phyloP scores from a whole-genome alignment of 2,888 invertebrate genomes.

The Catocala nupta region DNA sequence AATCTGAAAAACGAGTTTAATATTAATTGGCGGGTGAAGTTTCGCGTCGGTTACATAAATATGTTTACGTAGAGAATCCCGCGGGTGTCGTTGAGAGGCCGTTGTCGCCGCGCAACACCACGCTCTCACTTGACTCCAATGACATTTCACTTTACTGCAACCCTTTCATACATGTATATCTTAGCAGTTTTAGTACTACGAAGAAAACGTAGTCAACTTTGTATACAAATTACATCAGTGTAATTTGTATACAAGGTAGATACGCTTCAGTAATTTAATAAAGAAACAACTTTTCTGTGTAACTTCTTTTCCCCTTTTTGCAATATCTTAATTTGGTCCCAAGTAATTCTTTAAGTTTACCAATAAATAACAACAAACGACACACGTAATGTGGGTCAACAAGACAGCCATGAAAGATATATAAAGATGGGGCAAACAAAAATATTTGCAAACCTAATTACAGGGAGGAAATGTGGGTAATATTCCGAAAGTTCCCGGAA shows the following conservation, averaged over 20 bases:
- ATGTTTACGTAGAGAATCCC: conserved; percentile 28
- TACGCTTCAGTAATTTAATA: conserved; percentile 3
- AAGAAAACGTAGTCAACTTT: conserved; percentile 1
- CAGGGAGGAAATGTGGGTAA: conserved; percentile 67
- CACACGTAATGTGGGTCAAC: conserved; percentile 59
- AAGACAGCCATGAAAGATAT: conserved; percentile 74
- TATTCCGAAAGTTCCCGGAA: conserved; percentile 69
- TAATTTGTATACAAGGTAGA: too few species aligned
- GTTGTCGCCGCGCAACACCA: conserved; percentile 26
- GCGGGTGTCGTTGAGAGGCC: conserved; percentile 27
- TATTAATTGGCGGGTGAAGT: conserved; percentile 43
- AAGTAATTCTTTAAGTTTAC: conserved; percentile 39
- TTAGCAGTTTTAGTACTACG: conserved; percentile 17
- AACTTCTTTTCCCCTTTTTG: conserved; percentile 15
- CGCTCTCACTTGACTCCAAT: conserved; percentile 11
- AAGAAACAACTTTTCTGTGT: conserved; percentile 16
- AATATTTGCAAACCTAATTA: conserved; percentile 80
- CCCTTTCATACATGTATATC: conserved; percentile 16
- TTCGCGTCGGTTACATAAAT: conserved; percentile 26
- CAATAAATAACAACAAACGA: conserved; percentile 49
- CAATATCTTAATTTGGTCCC: conserved; percentile 38
- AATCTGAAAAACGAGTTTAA: conserved; percentile 33
- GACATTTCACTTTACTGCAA: conserved; percentile 22
- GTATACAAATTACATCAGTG: conserved; percentile 1
- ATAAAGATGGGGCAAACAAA: conserved; percentile 67